Percentiles rank a stretch among this genome's conserved stretches.
Conservation (phyloP, 2,113 vertebrate species). For the Heterocephalus glaber region DNA sequence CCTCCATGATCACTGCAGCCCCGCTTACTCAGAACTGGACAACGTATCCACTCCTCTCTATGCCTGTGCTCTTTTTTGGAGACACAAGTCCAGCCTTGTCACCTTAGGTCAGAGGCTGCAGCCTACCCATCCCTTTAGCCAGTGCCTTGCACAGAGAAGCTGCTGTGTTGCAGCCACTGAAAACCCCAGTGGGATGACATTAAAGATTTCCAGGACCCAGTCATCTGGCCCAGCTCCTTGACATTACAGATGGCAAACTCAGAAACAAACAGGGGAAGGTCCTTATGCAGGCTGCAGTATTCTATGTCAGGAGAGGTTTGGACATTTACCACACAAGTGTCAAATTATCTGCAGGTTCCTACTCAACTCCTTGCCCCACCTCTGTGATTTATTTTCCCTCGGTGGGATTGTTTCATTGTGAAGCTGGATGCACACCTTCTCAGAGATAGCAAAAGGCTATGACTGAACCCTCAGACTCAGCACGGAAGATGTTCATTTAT, state of each 20-base stretch:
- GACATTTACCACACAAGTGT: not conserved
- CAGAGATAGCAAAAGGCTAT: not conserved
- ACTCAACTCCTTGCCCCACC: too few relatives aligned
- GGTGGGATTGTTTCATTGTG: not conserved
- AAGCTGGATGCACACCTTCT: not conserved
- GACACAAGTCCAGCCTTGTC: not conserved
- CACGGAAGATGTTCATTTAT: not conserved
- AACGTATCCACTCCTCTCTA: fast-evolving
- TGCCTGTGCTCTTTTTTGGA: not conserved
- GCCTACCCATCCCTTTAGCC: not conserved
- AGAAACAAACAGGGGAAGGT: not conserved
- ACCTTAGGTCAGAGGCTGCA: not conserved
- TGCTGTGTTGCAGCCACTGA: not conserved
- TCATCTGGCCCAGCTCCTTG: not conserved
- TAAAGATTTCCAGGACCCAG: not conserved
- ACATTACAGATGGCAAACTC: not conserved
- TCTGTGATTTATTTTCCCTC: not conserved
- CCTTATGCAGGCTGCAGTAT: not conserved
- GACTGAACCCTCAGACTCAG: not conserved
- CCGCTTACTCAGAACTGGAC: not conserved
- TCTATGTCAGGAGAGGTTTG: not conserved
- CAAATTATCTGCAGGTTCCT: not conserved
- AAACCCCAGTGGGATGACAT: not conserved
- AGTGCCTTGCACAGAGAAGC: not conserved
- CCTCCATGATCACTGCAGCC: fast-evolving